These are phyloP conservation scores for Istiophorus platypterus DNA, from an alignment of 2,113 vertebrate genomes.

Conservation along the genomic window DNA sequence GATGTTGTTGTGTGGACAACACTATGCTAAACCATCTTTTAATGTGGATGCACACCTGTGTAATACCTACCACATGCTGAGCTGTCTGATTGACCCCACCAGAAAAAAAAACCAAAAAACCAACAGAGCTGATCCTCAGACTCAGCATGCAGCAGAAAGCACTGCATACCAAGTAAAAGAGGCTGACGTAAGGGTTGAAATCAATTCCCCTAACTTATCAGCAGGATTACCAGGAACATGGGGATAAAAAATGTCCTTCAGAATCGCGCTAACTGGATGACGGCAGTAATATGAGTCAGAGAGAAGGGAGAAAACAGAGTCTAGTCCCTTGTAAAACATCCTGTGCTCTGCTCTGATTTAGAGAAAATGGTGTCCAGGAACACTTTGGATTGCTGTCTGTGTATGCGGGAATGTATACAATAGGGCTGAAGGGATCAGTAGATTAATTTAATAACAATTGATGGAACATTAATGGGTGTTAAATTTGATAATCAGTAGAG, in stretches of 20 bases:
- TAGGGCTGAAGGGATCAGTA: neutral
- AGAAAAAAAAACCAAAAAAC: too few relatives aligned
- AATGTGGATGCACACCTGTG: constrained; percentile 26
- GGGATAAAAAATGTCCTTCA: constrained; percentile 56
- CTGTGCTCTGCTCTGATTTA: neutral
- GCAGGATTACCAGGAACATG: constrained; percentile 57
- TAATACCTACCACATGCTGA: constrained; percentile 10
- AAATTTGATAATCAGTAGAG: too few relatives aligned
- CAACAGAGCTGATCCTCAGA: constrained; percentile 34
- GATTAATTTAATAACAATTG: too few relatives aligned
- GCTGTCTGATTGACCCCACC: neutral
- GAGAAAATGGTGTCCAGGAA: neutral
- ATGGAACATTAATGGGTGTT: too few relatives aligned
- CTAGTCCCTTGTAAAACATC: neutral
- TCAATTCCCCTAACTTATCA: constrained; percentile 57
- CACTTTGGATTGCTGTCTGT: neutral
- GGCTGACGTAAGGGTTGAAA: constrained; percentile 51
- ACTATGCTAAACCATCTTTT: neutral
- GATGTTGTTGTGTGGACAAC: neutral
- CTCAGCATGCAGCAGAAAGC: constrained; percentile 18
- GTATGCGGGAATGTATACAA: neutral
- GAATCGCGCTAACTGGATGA: constrained; percentile 49
- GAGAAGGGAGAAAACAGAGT: neutral
- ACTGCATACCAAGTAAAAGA: constrained; percentile 46
- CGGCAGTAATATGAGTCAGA: neutral